These are phyloP conservation scores for Climacteris rufus DNA, from an alignment of 2,113 vertebrate species.

Conservation along the genomic window DNA sequence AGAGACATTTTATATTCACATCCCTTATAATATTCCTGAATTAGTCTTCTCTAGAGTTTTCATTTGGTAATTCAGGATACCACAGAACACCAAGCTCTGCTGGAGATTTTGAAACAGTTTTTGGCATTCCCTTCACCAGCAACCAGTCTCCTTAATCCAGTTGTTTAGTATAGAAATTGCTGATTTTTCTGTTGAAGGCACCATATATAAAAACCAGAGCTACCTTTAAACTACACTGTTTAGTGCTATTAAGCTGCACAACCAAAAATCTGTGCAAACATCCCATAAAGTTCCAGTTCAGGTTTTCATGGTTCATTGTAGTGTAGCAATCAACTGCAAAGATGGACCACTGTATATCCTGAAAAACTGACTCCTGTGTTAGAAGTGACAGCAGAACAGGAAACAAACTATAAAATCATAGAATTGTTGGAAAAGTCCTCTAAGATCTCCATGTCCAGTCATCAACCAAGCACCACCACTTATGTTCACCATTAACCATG, in stretches of 20 bases:
- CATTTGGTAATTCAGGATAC: neutral
- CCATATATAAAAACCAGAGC: neutral
- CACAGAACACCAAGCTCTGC: neutral
- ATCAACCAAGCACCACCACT: neutral
- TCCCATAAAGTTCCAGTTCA: neutral
- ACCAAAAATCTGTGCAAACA: neutral
- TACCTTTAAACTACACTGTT: neutral
- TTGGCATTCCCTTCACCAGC: neutral
- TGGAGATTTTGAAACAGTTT: neutral
- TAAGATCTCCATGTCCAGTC: neutral
- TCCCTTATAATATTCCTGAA: neutral
- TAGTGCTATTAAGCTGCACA: neutral
- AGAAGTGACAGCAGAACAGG: neutral
- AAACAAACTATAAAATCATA: neutral
- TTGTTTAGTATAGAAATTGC: neutral
- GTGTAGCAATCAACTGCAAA: neutral
- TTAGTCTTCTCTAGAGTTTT: neutral
- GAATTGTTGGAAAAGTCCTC: neutral
- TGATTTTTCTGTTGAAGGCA: neutral
- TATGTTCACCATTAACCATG: accelerated
- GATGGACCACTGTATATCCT: neutral
- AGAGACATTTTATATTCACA: neutral
- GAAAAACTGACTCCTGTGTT: neutral
- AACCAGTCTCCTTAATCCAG: neutral
- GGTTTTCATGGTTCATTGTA: neutral